Conservation (phyloP, 1,140 invertebrate species). For the Diprion similis region DNA sequence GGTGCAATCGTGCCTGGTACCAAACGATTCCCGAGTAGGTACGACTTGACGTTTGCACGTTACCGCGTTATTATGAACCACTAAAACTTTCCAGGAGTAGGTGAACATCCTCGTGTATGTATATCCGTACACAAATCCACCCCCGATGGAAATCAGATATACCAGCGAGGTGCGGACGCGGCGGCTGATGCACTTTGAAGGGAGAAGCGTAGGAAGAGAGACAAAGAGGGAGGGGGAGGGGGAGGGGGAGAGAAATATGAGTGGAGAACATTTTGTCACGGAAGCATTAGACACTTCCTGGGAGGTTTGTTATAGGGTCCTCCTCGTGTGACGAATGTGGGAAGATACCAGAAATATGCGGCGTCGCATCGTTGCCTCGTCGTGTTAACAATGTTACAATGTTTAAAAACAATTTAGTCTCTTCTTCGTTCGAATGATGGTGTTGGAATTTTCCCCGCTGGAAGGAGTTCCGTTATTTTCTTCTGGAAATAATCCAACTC, state of each 20-base stretch:
- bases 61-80: background rate
- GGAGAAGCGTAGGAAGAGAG: slow-evolving; percentile 21
- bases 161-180: background rate
- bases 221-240: slow-evolving; percentile 15
- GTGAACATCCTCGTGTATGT: background rate
- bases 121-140: background rate
- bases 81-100: background rate
- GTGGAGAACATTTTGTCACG: slow-evolving; percentile 10
- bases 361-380: too few species aligned
- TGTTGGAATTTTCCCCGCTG: background rate
- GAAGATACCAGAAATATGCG: background rate
- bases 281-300: background rate
- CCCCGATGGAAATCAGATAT: slow-evolving; percentile 9
- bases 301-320: background rate
- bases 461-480: background rate
- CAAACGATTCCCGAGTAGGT: background rate
- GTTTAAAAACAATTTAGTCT: background rate
- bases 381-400: background rate
- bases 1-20: background rate
- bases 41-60: background rate
- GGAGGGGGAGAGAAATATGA: slow-evolving; percentile 16
- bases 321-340: background rate
- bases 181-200: background rate
- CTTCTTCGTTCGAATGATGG: background rate
- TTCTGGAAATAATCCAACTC: background rate